Evolutionary conservation across 2,797 vertebrate species (phyloP).

Genomic region (Nothura maculosa): DNA sequence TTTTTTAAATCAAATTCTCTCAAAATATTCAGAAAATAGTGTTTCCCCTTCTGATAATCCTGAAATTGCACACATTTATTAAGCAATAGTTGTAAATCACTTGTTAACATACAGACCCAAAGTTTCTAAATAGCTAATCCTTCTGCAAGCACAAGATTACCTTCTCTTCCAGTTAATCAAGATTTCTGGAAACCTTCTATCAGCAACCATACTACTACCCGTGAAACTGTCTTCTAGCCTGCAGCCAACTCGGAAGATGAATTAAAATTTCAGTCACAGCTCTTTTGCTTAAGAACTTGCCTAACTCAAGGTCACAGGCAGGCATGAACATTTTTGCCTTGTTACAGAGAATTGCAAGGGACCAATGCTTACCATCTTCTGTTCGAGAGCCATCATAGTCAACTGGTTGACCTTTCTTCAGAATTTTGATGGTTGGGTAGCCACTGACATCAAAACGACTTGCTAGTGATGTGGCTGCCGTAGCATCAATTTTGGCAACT

Average conservation of each 20-base stretch:
- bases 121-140: neutral
- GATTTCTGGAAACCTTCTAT: neutral
- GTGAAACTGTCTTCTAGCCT: neutral
- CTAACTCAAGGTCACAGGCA: neutral
- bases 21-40: neutral
- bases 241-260: neutral
- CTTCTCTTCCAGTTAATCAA: neutral
- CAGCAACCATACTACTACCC: neutral
- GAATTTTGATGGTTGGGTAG: conserved; percentile 96
- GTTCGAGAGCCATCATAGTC: conserved; percentile 93
- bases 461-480: conserved; percentile 83
- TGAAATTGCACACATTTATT: neutral
- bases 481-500: conserved; percentile 96
- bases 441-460: conserved; percentile 92
- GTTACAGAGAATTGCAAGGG: neutral
- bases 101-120: neutral
- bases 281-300: neutral
- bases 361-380: conserved; percentile 85
- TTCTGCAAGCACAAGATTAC: neutral
- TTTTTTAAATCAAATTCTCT: neutral
- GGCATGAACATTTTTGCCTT: neutral
- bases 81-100: neutral
- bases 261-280: neutral
- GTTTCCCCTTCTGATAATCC: neutral
- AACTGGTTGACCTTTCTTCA: conserved; percentile 93